Percentiles rank a stretch among this genome's conserved stretches.
Conservation (phyloP, 2,797 vertebrate species). For the Pseudochromis fuscus region DNA sequence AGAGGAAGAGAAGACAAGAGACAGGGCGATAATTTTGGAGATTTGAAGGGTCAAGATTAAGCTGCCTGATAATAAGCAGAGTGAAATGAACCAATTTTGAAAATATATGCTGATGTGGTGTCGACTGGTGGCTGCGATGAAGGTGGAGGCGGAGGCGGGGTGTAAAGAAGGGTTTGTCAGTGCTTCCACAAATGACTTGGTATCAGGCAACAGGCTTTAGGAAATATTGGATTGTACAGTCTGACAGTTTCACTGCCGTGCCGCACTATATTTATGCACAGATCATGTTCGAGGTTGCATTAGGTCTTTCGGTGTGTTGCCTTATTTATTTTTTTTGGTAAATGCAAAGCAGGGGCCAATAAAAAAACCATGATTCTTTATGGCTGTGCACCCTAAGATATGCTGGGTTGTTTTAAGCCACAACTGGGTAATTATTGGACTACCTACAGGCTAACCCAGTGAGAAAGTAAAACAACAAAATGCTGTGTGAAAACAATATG, state of each 20-base stretch:
- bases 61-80: conserved; percentile 77
- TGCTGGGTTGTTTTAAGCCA: no score
- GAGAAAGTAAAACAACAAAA: no score
- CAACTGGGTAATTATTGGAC: no score
- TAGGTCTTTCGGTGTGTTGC: conserved; percentile 5
- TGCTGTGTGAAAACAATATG: no score
- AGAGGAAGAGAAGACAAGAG: conserved; percentile 70
- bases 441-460: no score
- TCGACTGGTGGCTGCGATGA: background rate
- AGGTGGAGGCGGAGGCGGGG: background rate
- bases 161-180: conserved; percentile 49
- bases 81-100: conserved; percentile 77
- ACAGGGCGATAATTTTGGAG: conserved; percentile 75
- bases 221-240: conserved; percentile 69
- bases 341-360: conserved; percentile 35
- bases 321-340: conserved; percentile 11
- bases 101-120: conserved; percentile 67
- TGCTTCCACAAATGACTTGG: conserved; percentile 55
- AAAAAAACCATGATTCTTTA: conserved; percentile 51
- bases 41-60: conserved; percentile 84
- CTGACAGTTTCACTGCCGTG: conserved; percentile 41
- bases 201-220: conserved; percentile 71
- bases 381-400: no score
- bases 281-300: conserved; percentile 37
- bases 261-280: conserved; percentile 54